A percentile compares a stretch with the other conserved stretches of the same genome.
These are phyloP conservation scores for Panurus biarmicus DNA, from an alignment of 2,113 vertebrate species.

Conservation along the genomic window DNA sequence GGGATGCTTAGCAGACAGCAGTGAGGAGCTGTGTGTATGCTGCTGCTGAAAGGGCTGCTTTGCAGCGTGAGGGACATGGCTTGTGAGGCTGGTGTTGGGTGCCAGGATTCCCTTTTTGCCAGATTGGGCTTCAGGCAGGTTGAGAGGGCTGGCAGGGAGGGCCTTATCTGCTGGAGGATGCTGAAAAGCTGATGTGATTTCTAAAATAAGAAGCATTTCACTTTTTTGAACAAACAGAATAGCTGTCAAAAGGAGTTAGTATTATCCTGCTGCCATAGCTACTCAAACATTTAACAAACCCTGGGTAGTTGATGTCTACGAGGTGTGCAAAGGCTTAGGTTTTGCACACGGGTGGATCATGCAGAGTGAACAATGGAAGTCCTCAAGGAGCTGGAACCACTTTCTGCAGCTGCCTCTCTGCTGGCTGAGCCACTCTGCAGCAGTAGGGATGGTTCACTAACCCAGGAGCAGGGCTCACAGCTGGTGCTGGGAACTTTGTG, in stretches of 20 bases:
- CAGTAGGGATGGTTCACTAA: neutral
- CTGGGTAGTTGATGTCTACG: rapidly evolving
- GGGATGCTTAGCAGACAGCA: neutral
- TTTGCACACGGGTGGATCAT: neutral
- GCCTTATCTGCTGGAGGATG: neutral
- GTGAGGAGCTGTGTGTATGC: neutral
- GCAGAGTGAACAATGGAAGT: neutral
- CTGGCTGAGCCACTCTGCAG: neutral
- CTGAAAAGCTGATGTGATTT: neutral
- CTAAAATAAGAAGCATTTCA: neutral
- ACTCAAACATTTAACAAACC: neutral
- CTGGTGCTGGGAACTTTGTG: neutral
- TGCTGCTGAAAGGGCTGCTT: neutral
- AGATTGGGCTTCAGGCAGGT: neutral
- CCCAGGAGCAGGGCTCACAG: neutral
- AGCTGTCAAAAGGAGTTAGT: neutral
- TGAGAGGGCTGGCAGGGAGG: neutral
- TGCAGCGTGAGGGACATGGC: neutral
- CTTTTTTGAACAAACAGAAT: neutral
- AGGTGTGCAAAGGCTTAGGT: neutral
- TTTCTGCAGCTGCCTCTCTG: neutral
- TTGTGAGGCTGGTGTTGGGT: neutral
- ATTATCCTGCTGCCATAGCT: neutral
- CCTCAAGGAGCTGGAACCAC: neutral
- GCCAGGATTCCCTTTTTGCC: neutral